These are phyloP conservation scores for Lepidothrix coronata DNA, from an alignment of 2,113 vertebrate species.

Conservation along the genomic window DNA sequence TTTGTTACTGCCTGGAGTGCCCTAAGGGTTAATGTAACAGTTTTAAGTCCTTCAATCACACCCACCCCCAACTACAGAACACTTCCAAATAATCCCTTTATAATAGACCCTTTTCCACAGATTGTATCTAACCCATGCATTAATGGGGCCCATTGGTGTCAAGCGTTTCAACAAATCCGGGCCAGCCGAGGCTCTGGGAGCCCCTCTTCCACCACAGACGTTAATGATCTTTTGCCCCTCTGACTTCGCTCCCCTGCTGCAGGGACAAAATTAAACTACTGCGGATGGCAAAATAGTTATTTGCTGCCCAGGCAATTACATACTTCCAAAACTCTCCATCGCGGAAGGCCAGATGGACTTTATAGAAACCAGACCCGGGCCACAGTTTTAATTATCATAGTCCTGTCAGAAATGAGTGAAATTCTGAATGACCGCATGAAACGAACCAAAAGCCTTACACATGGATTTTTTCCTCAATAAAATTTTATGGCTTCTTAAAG, in stretches of 20 bases:
- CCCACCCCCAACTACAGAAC: slow-evolving; percentile 50
- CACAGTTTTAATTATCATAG: slow-evolving; percentile 61
- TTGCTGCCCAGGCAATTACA: slow-evolving; percentile 58
- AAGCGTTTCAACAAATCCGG: slow-evolving; percentile 40
- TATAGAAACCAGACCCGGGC: slow-evolving; percentile 69
- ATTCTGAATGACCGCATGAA: slow-evolving; percentile 66
- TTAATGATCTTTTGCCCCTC: slow-evolving; percentile 66
- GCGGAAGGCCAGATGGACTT: slow-evolving; percentile 58
- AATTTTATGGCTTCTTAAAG: slow-evolving; percentile 61
- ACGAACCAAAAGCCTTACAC: slow-evolving; percentile 46
- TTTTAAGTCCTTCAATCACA: slow-evolving; percentile 56
- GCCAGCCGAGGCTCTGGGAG: background rate
- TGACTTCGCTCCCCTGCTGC: slow-evolving; percentile 54
- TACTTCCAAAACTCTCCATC: slow-evolving; percentile 40
- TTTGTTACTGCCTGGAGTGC: slow-evolving; percentile 33
- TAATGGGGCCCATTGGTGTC: slow-evolving; percentile 50
- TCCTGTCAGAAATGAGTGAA: slow-evolving; percentile 65
- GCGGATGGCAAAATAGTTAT: slow-evolving; percentile 42
- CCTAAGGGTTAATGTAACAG: slow-evolving; percentile 42
- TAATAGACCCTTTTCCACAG: slow-evolving; percentile 57
- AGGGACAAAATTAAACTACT: slow-evolving; percentile 59
- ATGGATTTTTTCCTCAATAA: slow-evolving; percentile 65
- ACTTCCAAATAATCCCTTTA: slow-evolving; percentile 59
- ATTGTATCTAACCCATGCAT: slow-evolving; percentile 63
- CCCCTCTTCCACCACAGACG: slow-evolving; percentile 3